Evolutionary conservation across 2,888 invertebrate genomes (phyloP), one percentile per base, ranked within the genome.

Genomic region (Amphipyra tragopoginis): DNA sequence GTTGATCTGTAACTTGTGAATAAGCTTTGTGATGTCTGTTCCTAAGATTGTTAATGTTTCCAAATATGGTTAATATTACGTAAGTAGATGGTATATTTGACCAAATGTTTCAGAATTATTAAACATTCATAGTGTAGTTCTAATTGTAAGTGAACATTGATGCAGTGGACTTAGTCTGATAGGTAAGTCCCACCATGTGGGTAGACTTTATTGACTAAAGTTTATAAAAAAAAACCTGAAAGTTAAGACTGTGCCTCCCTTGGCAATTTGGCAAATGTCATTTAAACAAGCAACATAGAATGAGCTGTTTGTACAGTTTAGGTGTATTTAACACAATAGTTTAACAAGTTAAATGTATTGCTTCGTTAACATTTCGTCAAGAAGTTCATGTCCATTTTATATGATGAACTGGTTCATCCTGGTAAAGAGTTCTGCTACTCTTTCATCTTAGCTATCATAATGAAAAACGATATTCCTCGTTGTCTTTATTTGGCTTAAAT

Each of bases 11-110:
- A 77, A 72, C 65, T 56, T 72, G 56, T 73, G 60, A 67, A 66
- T 65, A 60, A 59, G 52, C 40, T 75, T 58, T 79, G 66, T 77
- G 75, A 79, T 75, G 75, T 81, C 68, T 77, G 82, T 85, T 83
- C 81, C 79, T 84, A 81, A 77, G 67, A 72, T 70, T 75, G 65
- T 62, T 70, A 62, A 43, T 52, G 65, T 70, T 66, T 70, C 43
- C 43, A 60, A 68, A 70, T 58, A 21, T 62, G 61, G 61, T 72
- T 59, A 65, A 58, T 58, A 54, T 59, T 72, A 60, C 59, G 49
- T 71, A 70, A 60, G 58, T 67, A 68, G 55, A 49, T 64, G 59
- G 65, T 71, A 56, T 77, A 54, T 64, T 67, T 66, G 77, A 79
- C 78, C 80, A 79, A 79, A 79, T 70, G 42, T 62, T 75, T 63